Conservation (phyloP, 2,888 invertebrate species). For the Tenthredo distinguenda region DNA sequence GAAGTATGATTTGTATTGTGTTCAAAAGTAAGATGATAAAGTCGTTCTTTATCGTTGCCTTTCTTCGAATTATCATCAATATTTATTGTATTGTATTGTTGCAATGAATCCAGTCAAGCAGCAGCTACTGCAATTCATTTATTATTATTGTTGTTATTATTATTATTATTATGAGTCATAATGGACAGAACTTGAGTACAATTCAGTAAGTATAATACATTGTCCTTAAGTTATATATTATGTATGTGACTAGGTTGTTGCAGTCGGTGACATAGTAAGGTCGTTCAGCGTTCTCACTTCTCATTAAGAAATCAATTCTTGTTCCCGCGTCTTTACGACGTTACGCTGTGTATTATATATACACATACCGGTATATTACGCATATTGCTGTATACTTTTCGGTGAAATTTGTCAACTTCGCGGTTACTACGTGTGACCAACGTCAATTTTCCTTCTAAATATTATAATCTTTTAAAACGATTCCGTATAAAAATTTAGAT, state of each 20-base stretch:
- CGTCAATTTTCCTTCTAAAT: not conserved
- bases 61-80: not conserved
- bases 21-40: not conserved
- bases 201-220: constrained; percentile 13
- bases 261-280: constrained; percentile 44
- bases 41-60: not conserved
- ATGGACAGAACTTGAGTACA: not conserved
- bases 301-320: constrained; percentile 46
- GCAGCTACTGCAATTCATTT: not conserved
- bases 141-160: not conserved
- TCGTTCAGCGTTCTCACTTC: constrained; percentile 23
- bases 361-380: not conserved
- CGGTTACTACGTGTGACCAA: not conserved
- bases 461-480: not conserved
- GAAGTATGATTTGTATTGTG: not conserved
- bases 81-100: not conserved
- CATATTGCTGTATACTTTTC: not conserved
- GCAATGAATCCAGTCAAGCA: not conserved
- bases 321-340: not conserved
- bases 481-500: not conserved
- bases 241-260: constrained; percentile 33
- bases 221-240: constrained; percentile 26
- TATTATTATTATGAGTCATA: not conserved
- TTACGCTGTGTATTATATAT: not conserved
- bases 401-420: not conserved